Evolutionary conservation across 2,888 invertebrate genomes (phyloP), one percentile per base, ranked within the genome.

Genomic region (Drosophila ustulata): DNA sequence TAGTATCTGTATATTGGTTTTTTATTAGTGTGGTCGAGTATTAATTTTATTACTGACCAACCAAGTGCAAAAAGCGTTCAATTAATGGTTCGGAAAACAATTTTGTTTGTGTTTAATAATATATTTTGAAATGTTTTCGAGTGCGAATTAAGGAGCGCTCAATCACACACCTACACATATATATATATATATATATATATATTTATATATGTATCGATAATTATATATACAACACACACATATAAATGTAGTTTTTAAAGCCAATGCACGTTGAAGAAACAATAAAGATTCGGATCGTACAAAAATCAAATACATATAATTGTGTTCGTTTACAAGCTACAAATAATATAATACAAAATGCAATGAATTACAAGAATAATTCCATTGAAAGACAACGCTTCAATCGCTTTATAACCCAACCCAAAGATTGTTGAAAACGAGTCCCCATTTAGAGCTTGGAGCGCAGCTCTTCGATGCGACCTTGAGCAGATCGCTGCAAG

Each of bases 401-500:
- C 39, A 50, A 41, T 39, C 71, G 47, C 51, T 34, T 32, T 9
- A 56, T 37, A 41, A 47, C 45, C 63, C 55, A 65, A 61, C 47
- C 64, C 58, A 50, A 34, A 47, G 43, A 50, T 62, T 49, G 18
- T 45, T 4, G 13, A 32, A 26, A 45, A 28, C 55, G 61, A 70
- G 61, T 66, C 8, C 7, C 34, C 8, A 9, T 76, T 95, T 96
- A 97, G 90, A 97, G 92, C 92, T 96, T 97, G 3, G 97, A 94
- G 59, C 96, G 94, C 61, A 97, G 93, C 25, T 94, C 93, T 37
- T 96, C 96, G 84, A 97, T 96, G 88, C 96, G 95, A 43, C 94
- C 94, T 3, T 95, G 94, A 0, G 96, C 96, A 5, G 95, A 94
- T 66, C 95, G 94, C 88, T 97, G 97, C 71, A 98, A 92, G 76